Percentiles rank a stretch among this genome's conserved stretches.
Evolutionary conservation across 2,113 vertebrate genomes (phyloP).

Genomic region (Neolamprologus tretocephalus): DNA sequence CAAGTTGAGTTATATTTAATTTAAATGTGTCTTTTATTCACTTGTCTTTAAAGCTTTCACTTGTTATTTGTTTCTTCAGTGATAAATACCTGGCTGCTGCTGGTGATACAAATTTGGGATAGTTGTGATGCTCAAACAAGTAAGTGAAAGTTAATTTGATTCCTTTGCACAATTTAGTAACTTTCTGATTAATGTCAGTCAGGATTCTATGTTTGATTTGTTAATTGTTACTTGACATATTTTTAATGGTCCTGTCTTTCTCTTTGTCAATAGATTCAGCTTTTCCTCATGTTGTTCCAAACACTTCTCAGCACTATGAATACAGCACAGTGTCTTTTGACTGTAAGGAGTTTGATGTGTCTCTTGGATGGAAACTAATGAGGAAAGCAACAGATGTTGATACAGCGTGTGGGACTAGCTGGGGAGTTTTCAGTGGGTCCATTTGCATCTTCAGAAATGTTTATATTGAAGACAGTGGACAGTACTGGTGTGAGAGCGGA

Average conservation of each 20-base stretch:
- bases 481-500: background rate
- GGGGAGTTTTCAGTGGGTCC: background rate
- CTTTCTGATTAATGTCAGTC: background rate
- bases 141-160: background rate
- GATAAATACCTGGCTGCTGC: background rate
- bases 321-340: background rate
- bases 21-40: background rate
- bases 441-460: background rate
- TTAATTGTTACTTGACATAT: background rate
- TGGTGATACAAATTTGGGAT: background rate
- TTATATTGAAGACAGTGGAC: background rate
- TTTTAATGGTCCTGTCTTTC: rapidly evolving
- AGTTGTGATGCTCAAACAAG: background rate
- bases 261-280: background rate
- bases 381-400: background rate
- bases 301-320: background rate
- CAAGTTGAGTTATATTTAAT: background rate
- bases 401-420: background rate
- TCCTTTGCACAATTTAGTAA: rapidly evolving
- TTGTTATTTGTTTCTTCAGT: background rate
- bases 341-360: background rate
- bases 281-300: background rate
- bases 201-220: rapidly evolving
- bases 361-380: background rate
- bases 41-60: rapidly evolving